Conservation (phyloP, 2,888 invertebrate genomes). For the Cerceris rybyensis region DNA sequence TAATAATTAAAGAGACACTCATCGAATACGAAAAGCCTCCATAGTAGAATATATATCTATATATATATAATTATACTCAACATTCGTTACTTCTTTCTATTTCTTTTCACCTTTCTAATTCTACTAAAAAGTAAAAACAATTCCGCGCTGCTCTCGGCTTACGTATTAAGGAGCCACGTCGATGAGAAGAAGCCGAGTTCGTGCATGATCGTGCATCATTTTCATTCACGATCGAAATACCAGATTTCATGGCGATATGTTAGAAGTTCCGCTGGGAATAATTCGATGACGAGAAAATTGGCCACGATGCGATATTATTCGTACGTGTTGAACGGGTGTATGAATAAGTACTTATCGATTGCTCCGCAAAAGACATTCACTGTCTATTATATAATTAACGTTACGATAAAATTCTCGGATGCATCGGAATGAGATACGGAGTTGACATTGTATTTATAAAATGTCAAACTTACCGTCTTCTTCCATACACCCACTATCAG, state of each 20-base stretch:
- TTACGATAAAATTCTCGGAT: slow-evolving; percentile 8
- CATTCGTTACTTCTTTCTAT: slow-evolving; percentile 5
- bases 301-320: not conserved
- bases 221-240: slow-evolving; percentile 13
- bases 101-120: slow-evolving; percentile 1
- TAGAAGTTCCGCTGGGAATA: slow-evolving; percentile 33
- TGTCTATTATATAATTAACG: slow-evolving; percentile 4
- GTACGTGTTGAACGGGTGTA: not conserved
- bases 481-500: not conserved
- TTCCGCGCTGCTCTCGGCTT: slow-evolving; percentile 27
- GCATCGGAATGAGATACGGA: slow-evolving; percentile 9
- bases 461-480: slow-evolving; percentile 6
- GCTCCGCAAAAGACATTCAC: not conserved
- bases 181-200: slow-evolving; percentile 21
- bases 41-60: slow-evolving; percentile 9
- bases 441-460: slow-evolving; percentile 34
- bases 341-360: slow-evolving; percentile 23
- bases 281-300: slow-evolving; percentile 29
- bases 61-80: slow-evolving; percentile 26
- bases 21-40: slow-evolving; percentile 26
- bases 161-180: slow-evolving; percentile 24
- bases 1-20: slow-evolving; percentile 33
- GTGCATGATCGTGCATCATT: slow-evolving; percentile 5
- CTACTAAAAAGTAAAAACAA: slow-evolving; percentile 28
- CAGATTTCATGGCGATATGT: slow-evolving; percentile 18